Evolutionary conservation across 2,797 vertebrate species (phyloP).

Genomic region (Chaetophractus vellerosus): DNA sequence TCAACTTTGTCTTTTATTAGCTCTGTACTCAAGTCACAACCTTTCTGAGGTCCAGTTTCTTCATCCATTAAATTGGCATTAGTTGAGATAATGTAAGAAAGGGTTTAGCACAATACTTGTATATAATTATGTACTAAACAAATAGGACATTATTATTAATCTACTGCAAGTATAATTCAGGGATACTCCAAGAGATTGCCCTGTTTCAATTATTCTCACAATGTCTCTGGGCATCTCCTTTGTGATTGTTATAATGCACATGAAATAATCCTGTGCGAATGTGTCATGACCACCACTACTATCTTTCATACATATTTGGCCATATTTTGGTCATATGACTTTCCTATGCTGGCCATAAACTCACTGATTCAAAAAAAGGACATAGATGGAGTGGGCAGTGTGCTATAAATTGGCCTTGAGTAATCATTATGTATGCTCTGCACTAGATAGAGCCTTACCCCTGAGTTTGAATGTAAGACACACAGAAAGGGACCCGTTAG

Average conservation of each 20-base stretch:
- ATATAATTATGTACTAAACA: background rate
- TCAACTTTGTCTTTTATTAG: background rate
- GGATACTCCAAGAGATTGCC: background rate
- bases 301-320: background rate
- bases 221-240: background rate
- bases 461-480: background rate
- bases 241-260: background rate
- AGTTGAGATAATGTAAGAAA: background rate
- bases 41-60: background rate
- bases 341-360: background rate
- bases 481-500: background rate
- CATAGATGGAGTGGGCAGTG: background rate
- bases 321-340: background rate
- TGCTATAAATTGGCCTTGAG: background rate
- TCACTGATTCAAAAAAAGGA: background rate
- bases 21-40: background rate
- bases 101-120: background rate
- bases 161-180: background rate
- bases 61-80: background rate
- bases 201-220: background rate
- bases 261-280: background rate
- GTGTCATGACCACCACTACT: background rate
- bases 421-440: background rate
- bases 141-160: background rate
- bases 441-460: background rate